Evolutionary conservation across 2,888 invertebrate species (phyloP).

Genomic region (Agriopis leucophaearia): DNA sequence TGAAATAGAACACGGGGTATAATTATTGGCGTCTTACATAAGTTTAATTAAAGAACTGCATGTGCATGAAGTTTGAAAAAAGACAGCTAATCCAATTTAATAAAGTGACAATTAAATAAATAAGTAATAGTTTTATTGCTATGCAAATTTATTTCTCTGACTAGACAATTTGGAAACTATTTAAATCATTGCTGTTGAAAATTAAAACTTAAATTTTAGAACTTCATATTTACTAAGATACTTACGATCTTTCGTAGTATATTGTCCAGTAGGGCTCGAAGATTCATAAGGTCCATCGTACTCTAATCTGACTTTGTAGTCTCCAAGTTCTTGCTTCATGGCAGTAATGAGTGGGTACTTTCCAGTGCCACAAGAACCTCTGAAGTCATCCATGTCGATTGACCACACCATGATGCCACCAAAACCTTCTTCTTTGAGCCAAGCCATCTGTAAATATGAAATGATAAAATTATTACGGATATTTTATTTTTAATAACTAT

Average conservation of each 20-base stretch:
- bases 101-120: too few species aligned
- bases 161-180: too few species aligned
- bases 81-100: too few species aligned
- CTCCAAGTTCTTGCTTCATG: slow-evolving; percentile 93
- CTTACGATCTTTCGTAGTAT: slow-evolving; percentile 96
- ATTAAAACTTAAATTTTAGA: too few species aligned
- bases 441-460: slow-evolving; percentile 90
- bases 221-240: slow-evolving; percentile 46
- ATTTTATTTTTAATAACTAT: background rate
- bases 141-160: too few species aligned
- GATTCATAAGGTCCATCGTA: slow-evolving; percentile 96
- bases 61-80: too few species aligned
- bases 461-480: background rate
- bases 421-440: slow-evolving; percentile 97
- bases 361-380: slow-evolving; percentile 95
- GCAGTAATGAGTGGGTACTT: slow-evolving; percentile 96
- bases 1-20: slow-evolving; percentile 65
- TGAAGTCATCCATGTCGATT: slow-evolving; percentile 98
- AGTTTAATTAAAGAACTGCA: background rate
- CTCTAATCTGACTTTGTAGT: slow-evolving; percentile 93
- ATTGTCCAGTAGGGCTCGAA: slow-evolving; percentile 89
- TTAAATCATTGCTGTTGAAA: too few species aligned
- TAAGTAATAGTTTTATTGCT: too few species aligned
- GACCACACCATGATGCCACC: slow-evolving; percentile 99
- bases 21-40: background rate